Base-by-base conservation (phyloP, 1,140 invertebrate genomes). In the Antheraea pernyi region DNA sequence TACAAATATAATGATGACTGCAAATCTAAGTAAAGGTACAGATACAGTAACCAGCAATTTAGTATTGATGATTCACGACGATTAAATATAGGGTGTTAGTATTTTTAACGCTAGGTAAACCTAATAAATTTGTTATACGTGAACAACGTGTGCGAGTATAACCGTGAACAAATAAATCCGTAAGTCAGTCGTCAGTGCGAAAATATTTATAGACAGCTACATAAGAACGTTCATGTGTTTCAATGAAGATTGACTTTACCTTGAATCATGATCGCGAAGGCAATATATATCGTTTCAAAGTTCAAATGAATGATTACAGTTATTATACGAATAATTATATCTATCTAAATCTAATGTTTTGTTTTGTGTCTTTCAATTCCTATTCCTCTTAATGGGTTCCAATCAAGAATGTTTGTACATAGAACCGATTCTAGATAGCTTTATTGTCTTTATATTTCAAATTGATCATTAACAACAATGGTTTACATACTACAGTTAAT, bases 191-290 rank as follows among this genome's bases (percentile, higher is more conserved):
- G 10, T 53, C 46, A 53, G 46, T n/a, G 11, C 6, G 16, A 53
- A 53, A 53, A 53, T 53, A 53, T 53, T 53, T 53, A 53, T 53
- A 53, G 46, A 16, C 46, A 16, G 46, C 16, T 53, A 53, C 16
- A 10, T 53, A 53, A 53, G 9, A 53, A 6, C 16, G 13, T 53
- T 53, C 7, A 53, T 53, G 16, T 53, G 46, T 53, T 53, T 53
- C 11, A 53, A 53, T 53, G 46, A 53, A 53, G 46, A 53, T 53
- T 53, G 46, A 53, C 46, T 53, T 53, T 53, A 53, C 46, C 46
- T 53, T 53, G 46, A 53, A 53, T 53, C 11, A 13, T 53, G 16
- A 11, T 53, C 46, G 13, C 16, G 13, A 16, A 53, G 16, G 16
- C 46, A n/a, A 16, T 13, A 0, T 53, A n/a, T 53, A 53, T 53